Conservation (phyloP, 2,113 vertebrate genomes). For the Cottus gobio region DNA sequence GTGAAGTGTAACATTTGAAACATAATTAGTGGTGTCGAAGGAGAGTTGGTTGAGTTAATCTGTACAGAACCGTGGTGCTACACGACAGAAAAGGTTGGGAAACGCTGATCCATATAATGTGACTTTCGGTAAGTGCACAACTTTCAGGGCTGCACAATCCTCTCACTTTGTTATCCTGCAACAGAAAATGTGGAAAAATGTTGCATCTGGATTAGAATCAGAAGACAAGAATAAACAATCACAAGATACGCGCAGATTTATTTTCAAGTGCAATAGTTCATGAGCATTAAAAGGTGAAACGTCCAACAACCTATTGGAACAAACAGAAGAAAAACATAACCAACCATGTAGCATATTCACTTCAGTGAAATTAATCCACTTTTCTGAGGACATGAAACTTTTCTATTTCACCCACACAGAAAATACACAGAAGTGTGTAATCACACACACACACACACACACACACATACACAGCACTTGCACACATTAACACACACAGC, state of each 20-base stretch:
- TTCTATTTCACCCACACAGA: slow-evolving; percentile 59
- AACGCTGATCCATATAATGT: not conserved
- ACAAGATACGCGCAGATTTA: not conserved
- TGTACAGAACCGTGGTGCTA: not conserved
- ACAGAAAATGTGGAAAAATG: not conserved
- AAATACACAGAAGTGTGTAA: slow-evolving; percentile 41
- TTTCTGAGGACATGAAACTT: slow-evolving; percentile 41
- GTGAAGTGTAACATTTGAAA: not conserved
- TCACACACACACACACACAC: slow-evolving; percentile 21
- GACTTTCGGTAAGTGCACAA: not conserved
- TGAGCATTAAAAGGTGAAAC: not conserved
- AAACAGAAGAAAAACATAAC: not conserved
- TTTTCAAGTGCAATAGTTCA: not conserved
- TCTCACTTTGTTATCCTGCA: not conserved
- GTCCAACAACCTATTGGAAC: not conserved
- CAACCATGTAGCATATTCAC: not conserved
- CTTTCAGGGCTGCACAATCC: not conserved
- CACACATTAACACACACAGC: slow-evolving; percentile 48
- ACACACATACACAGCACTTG: slow-evolving; percentile 31
- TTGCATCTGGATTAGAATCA: not conserved
- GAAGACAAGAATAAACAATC: not conserved
- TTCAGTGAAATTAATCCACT: slow-evolving; percentile 10
- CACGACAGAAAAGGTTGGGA: not conserved
- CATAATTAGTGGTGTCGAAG: not conserved
- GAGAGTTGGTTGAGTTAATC: not conserved